These are phyloP conservation scores for Ramazzottius varieornatus DNA, from an alignment of 2,888 invertebrate genomes.

Conservation along the genomic window DNA sequence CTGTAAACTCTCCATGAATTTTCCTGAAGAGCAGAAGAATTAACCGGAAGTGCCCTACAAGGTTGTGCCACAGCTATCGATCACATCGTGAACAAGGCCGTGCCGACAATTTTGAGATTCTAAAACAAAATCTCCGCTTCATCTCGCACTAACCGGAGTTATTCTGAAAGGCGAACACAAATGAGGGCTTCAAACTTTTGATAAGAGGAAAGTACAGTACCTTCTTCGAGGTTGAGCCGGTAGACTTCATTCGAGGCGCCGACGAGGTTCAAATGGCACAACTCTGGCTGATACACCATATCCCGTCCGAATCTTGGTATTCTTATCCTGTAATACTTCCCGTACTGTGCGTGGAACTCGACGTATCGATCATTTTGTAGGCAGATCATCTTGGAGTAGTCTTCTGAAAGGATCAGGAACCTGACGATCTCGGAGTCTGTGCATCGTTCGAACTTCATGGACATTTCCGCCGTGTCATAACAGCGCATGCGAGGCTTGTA, in stretches of 20 bases:
- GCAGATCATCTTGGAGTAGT: slow-evolving; percentile 80
- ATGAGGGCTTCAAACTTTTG: too few relatives aligned
- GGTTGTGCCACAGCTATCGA: background rate
- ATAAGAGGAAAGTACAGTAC: slow-evolving; percentile 21
- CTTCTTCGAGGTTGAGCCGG: slow-evolving; percentile 75
- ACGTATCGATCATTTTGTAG: slow-evolving; percentile 63
- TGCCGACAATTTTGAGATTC: too few relatives aligned
- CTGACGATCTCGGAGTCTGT: slow-evolving; percentile 87
- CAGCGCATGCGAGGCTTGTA: slow-evolving; percentile 90
- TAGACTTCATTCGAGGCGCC: slow-evolving; percentile 70
- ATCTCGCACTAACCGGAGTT: too few relatives aligned
- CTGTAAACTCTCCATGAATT: slow-evolving; percentile 8
- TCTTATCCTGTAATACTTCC: slow-evolving; percentile 59
- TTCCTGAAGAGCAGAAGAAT: slow-evolving; percentile 12
- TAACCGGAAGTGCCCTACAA: background rate
- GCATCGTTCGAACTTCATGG: slow-evolving; percentile 88
- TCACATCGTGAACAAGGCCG: background rate
- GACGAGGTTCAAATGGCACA: slow-evolving; percentile 71
- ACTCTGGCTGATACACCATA: slow-evolving; percentile 58
- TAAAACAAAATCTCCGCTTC: too few relatives aligned
- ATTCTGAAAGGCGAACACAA: too few relatives aligned
- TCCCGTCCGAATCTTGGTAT: slow-evolving; percentile 88
- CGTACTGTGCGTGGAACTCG: slow-evolving; percentile 81
- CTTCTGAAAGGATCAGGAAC: slow-evolving; percentile 70
- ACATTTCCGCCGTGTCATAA: slow-evolving; percentile 78